These are phyloP conservation scores for Graptemys geographica DNA, from an alignment of 2,797 vertebrate genomes.

Conservation along the genomic window DNA sequence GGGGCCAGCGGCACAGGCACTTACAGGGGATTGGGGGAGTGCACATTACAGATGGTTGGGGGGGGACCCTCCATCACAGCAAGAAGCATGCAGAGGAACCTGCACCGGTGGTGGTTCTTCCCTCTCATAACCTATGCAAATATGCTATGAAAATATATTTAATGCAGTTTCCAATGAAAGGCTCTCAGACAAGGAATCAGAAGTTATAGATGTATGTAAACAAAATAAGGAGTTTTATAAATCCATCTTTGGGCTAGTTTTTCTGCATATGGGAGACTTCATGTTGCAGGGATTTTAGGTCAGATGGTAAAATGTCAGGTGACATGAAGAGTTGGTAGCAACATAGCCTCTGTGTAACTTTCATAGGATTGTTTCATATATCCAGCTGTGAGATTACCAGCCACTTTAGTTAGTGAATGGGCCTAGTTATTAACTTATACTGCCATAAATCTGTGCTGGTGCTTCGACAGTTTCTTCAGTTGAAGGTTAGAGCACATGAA, in stretches of 20 bases:
- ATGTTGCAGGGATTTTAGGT: neutral
- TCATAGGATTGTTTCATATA: neutral
- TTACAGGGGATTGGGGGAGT: neutral
- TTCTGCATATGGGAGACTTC: rapidly evolving
- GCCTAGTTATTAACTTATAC: constrained; percentile 18
- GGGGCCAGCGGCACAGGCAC: neutral
- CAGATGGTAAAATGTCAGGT: constrained; percentile 16
- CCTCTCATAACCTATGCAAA: neutral
- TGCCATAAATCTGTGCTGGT: constrained; percentile 19
- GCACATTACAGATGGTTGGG: neutral
- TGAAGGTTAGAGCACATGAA: constrained; percentile 51
- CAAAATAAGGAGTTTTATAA: neutral
- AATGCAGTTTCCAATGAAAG: constrained; percentile 33
- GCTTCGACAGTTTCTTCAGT: constrained; percentile 60
- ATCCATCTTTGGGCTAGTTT: too few relatives aligned
- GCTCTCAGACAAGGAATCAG: constrained; percentile 30
- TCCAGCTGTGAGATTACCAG: neutral
- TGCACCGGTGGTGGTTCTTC: neutral
- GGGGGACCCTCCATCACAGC: neutral
- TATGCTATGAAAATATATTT: too few relatives aligned
- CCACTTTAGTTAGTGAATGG: neutral
- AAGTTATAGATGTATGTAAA: neutral
- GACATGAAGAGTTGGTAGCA: neutral
- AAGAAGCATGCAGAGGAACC: neutral
- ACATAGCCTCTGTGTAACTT: constrained; percentile 28